Conservation (phyloP, 2,888 invertebrate species). For the Calameuta idolon region DNA sequence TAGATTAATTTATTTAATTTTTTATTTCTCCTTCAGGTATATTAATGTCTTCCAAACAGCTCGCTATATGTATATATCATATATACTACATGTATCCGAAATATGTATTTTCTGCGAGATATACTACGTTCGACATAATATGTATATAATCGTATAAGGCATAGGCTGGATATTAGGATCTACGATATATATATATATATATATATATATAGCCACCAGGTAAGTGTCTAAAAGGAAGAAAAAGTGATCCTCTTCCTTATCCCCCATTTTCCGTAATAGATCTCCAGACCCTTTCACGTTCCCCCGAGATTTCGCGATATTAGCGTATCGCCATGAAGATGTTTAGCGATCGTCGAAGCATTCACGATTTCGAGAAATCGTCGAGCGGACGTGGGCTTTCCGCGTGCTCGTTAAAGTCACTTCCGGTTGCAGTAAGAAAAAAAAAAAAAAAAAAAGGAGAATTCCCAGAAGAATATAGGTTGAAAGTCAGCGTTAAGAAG, state of each 20-base stretch:
- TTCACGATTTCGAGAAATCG: constrained; percentile 1
- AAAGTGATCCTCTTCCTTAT: neutral
- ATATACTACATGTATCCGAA: neutral
- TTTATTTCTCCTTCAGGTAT: too few relatives aligned
- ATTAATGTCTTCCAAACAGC: neutral
- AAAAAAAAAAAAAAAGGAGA: constrained; percentile 23
- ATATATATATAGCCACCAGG: neutral
- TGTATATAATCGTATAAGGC: neutral
- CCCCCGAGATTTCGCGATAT: neutral
- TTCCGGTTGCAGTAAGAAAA: constrained; percentile 29
- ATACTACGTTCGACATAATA: neutral
- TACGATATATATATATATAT: neutral
- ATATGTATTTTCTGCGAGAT: neutral
- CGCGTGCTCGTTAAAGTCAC: constrained; percentile 33
- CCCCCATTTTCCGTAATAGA: neutral
- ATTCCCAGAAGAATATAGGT: neutral
- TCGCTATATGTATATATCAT: neutral
- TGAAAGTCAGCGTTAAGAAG: neutral
- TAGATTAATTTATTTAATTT: too few relatives aligned
- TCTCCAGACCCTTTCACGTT: neutral
- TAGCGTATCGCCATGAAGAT: neutral
- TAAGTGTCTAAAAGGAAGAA: neutral
- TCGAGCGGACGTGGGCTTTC: neutral
- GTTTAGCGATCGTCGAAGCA: neutral
- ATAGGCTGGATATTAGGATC: neutral